phyloP scores from a whole-genome alignment of 2,888 invertebrate genomes.

The Callyntrura guangdongensis region DNA sequence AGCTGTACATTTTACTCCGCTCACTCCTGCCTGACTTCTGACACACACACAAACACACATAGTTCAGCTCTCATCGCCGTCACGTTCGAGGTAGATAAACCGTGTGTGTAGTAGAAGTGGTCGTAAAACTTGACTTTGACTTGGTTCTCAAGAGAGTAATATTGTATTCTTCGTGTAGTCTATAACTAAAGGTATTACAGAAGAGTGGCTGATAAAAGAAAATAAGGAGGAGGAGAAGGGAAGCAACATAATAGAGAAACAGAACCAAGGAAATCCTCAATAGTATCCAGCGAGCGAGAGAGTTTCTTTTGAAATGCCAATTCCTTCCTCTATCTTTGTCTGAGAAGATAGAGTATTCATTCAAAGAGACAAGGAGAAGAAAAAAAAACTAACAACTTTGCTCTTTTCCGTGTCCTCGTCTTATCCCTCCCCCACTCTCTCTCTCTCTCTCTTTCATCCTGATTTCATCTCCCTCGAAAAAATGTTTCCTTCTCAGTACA shows the following conservation, averaged over 20 bases:
- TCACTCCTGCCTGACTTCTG: too few relatives aligned
- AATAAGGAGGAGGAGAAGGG: background rate
- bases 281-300: background rate
- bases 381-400: conserved; percentile 6
- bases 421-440: too few relatives aligned
- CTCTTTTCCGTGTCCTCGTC: background rate
- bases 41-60: too few relatives aligned
- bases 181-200: too few relatives aligned
- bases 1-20: background rate
- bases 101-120: background rate
- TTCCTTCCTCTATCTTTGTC: conserved; percentile 8
- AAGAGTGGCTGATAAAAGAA: too few relatives aligned
- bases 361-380: conserved; percentile 21
- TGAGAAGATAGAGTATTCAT: conserved; percentile 16
- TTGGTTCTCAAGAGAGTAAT: conserved; percentile 20
- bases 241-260: background rate
- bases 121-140: conserved; percentile 53
- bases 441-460: conserved; percentile 4
- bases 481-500: conserved; percentile 58
- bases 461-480: background rate
- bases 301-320: too few relatives aligned
- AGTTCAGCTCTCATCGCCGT: background rate
- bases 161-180: background rate
- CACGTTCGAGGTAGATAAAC: background rate
- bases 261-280: background rate